Evolutionary conservation across 2,797 vertebrate genomes (phyloP).

Genomic region (Atherinosoma microstoma): DNA sequence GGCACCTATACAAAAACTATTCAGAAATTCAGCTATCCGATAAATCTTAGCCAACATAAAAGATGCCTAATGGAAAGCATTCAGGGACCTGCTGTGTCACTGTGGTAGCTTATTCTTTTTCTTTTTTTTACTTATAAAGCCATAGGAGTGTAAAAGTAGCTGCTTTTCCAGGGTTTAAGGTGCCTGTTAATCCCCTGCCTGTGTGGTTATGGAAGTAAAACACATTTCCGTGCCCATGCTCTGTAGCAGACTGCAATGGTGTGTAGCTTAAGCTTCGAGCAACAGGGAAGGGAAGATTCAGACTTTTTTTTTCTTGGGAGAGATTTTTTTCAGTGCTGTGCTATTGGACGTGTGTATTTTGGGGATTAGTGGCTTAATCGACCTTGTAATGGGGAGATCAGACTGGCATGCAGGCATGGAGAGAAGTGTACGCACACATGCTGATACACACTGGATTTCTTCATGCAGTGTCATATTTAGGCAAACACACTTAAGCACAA

Average conservation of each 20-base stretch:
- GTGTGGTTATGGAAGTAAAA: conserved; percentile 79
- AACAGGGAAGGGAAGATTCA: conserved; percentile 74
- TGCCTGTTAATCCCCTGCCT: conserved; percentile 79
- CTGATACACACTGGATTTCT: conserved; percentile 49
- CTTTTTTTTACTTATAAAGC: conserved; percentile 42
- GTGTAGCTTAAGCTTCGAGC: conserved; percentile 80
- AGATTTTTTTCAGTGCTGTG: conserved; percentile 74
- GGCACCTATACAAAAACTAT: conserved; percentile 1
- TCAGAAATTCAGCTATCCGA: conserved; percentile 21
- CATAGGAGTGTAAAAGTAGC: conserved; percentile 68
- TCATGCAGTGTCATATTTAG: conserved; percentile 62
- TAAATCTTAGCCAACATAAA: conserved; percentile 43
- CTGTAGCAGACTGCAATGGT: conserved; percentile 74
- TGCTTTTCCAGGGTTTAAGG: conserved; percentile 74
- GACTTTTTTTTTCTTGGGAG: conserved; percentile 58
- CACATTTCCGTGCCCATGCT: conserved; percentile 80
- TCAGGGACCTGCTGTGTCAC: conserved; percentile 55
- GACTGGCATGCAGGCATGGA: conserved; percentile 83
- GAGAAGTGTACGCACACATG: conserved; percentile 66
- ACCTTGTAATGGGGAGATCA: conserved; percentile 90
- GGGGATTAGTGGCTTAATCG: conserved; percentile 89
- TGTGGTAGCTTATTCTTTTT: conserved; percentile 47
- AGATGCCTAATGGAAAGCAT: conserved; percentile 18
- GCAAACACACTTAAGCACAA: conserved; percentile 63
- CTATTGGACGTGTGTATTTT: conserved; percentile 87